Conservation (phyloP, 2,888 invertebrate species). For the Melanargia galathea region DNA sequence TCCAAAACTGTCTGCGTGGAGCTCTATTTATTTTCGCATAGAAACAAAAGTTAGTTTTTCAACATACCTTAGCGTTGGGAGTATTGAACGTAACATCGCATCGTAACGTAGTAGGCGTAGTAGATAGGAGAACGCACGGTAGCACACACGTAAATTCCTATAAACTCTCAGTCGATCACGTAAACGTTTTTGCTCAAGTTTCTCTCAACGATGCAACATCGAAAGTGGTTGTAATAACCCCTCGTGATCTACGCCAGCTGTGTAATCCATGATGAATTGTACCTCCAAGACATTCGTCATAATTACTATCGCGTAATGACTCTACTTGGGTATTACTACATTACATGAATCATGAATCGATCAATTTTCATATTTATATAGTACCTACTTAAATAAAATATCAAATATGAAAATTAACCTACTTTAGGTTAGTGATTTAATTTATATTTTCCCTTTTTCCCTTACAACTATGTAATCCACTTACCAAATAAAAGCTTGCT, state of each 20-base stretch:
- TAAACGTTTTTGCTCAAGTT: slow-evolving; percentile 23
- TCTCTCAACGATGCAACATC: slow-evolving; percentile 10
- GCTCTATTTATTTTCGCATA: background rate
- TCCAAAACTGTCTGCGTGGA: background rate
- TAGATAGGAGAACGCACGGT: no score
- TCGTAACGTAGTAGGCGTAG: slow-evolving; percentile 2
- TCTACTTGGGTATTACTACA: background rate
- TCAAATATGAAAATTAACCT: no score
- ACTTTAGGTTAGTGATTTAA: no score
- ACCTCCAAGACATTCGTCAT: slow-evolving; percentile 3
- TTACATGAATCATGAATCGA: background rate
- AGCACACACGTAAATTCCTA: slow-evolving; percentile 7
- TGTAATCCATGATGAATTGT: slow-evolving; percentile 4
- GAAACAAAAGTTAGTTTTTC: background rate
- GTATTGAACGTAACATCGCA: background rate
- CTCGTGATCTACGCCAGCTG: background rate
- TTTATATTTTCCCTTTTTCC: no score
- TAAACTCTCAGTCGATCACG: slow-evolving; percentile 9
- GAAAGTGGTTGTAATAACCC: slow-evolving; percentile 23
- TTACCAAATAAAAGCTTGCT: no score
- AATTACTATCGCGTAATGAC: background rate
- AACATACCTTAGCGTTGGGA: background rate
- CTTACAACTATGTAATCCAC: no score
- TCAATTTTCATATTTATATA: no score
- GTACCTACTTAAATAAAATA: no score